Percentiles rank a stretch among this genome's conserved stretches.
phyloP scores from a whole-genome alignment of 2,797 vertebrate species.

The Silurus lanzhouensis region DNA sequence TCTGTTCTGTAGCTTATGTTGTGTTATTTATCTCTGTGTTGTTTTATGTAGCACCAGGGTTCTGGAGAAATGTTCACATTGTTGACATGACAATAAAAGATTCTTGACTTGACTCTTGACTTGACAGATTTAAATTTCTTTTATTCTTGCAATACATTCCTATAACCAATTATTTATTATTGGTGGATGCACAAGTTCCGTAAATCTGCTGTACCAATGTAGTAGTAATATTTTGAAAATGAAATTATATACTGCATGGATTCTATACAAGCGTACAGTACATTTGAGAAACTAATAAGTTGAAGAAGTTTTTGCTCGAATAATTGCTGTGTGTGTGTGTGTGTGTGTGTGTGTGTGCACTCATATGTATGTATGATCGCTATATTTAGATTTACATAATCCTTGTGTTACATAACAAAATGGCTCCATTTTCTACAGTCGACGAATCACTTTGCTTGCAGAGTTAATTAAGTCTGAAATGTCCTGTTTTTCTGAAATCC shows the following conservation, averaged over 20 bases:
- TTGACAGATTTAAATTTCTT: neutral
- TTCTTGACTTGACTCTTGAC: too few species aligned
- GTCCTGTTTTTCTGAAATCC: neutral
- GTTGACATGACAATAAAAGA: too few species aligned
- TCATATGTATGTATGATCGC: neutral
- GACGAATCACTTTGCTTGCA: conserved; percentile 5
- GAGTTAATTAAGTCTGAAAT: neutral
- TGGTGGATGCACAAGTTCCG: neutral
- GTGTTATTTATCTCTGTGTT: too few species aligned
- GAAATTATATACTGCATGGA: neutral
- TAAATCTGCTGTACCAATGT: neutral
- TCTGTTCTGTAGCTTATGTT: too few species aligned
- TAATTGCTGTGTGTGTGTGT: too few species aligned
- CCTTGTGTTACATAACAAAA: neutral
- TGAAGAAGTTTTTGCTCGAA: too few species aligned
- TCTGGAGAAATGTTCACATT: too few species aligned
- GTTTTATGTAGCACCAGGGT: too few species aligned
- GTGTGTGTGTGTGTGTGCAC: too few species aligned
- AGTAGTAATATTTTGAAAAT: neutral
- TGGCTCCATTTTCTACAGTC: neutral
- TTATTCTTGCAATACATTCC: neutral
- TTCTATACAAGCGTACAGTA: too few species aligned
- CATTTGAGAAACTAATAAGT: too few species aligned
- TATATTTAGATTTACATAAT: conserved; percentile 4
- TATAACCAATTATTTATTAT: neutral